These are phyloP conservation scores for Pipistrellus nathusii DNA, from an alignment of 2,797 vertebrate genomes.

Conservation along the genomic window DNA sequence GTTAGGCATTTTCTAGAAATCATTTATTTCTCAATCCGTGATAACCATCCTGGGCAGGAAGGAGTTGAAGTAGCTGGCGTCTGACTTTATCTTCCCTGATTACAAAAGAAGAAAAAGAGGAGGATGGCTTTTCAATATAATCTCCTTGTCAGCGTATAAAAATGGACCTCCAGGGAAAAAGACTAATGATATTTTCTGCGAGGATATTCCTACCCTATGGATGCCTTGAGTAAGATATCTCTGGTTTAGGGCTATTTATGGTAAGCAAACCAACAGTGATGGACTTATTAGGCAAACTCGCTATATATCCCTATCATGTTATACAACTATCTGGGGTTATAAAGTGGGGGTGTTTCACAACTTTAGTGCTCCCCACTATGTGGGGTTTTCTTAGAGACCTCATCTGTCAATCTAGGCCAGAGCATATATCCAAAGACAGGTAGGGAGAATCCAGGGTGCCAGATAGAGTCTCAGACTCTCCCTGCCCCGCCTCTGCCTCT, in stretches of 20 bases:
- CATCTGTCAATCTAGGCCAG: background rate
- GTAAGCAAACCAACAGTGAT: background rate
- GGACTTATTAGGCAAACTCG: background rate
- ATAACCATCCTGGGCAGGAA: background rate
- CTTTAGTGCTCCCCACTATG: background rate
- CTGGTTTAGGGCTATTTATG: background rate
- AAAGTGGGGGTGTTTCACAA: background rate
- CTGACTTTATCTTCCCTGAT: background rate
- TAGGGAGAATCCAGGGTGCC: background rate
- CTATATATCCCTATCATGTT: background rate
- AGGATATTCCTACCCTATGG: background rate
- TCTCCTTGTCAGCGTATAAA: background rate
- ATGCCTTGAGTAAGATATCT: background rate
- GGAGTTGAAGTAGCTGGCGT: background rate
- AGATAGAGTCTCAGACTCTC: background rate
- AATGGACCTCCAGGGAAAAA: background rate
- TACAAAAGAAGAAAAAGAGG: conserved; percentile 7
- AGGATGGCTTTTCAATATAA: background rate
- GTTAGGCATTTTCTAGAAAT: background rate
- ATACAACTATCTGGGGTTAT: background rate
- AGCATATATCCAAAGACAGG: background rate
- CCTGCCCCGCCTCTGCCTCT: background rate
- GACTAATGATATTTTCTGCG: background rate
- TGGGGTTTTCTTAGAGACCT: background rate
- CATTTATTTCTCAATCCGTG: background rate